Base-by-base conservation (phyloP, 2,888 invertebrate species). In the Eustalomyia histrio region DNA sequence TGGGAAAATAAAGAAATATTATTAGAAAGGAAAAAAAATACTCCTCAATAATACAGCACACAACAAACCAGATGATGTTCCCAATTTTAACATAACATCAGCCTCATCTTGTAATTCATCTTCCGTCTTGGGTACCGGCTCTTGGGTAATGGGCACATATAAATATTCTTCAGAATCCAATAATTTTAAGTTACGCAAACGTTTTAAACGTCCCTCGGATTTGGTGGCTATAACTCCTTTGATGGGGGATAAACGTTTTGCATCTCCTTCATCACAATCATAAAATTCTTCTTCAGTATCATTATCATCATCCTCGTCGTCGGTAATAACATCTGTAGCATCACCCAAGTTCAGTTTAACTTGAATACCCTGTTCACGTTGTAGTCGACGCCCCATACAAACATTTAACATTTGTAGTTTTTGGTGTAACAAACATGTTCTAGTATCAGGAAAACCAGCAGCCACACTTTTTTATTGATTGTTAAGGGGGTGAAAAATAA, bases 71-170 rank as follows among this genome's bases (percentile, higher is more conserved):
- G 96, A 94, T 86, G 96, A 95, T 1, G 97, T 95, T 1, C 97
- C 97, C 33, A 99, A 92, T 84, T 96, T 95, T 63, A 97, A 93
- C 92, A 99, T 94, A 65, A 97, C 94, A 89, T 97, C 96, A 0
- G 97, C 96, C 89, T 99, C 98, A 88, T 97, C 97, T 87, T 97
- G 97, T 78, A 99, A 90, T 90, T 98, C 96, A 91, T 99, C 99
- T 90, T 99, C 99, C 0, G 99, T 99, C 92, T 99, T 97, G 12
- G 99, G 98, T 5, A 97, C 96, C 0, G 97, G 96, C 86, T 99
- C 98, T 93, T 98, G 93, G 0, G 97, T 97, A 18, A 95, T 90
- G 0, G 97, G 97, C 80, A 97, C 93, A 89, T 95, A 97, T 67
- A 97, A 91, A 50, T 92, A 92, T 84, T 95, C 95, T 3, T 94